Evolutionary conservation across 2,888 invertebrate species (phyloP).

Genomic region (Meghimatium bilineatum): DNA sequence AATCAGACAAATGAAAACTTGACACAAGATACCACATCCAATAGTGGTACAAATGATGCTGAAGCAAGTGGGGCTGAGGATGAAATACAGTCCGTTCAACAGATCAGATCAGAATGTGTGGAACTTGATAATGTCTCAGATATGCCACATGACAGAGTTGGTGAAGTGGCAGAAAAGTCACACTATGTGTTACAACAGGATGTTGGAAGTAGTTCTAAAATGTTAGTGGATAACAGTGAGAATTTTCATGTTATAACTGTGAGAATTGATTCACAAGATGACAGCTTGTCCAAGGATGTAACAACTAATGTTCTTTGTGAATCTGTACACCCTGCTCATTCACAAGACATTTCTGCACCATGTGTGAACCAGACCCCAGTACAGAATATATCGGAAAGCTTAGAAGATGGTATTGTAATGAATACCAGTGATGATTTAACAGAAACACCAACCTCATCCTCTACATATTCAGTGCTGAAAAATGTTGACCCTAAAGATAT

Average conservation of each 20-base stretch:
- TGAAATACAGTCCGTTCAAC: not conserved
- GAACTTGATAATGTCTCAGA: not conserved
- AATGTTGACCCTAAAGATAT: not conserved
- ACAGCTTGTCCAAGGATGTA: not conserved
- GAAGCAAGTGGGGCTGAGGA: not conserved
- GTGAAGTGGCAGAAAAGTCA: slow-evolving; percentile 1
- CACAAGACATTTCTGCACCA: not conserved
- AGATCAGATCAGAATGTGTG: not conserved
- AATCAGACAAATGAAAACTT: not conserved
- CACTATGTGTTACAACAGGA: not conserved
- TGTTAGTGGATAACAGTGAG: not conserved
- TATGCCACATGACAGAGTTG: not conserved
- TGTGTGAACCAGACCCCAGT: not conserved
- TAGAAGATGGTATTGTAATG: not conserved
- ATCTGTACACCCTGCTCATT: not conserved
- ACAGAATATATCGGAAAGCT: not conserved
- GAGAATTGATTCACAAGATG: not conserved
- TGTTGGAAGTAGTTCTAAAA: slow-evolving; percentile 6
- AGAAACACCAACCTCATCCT: not conserved
- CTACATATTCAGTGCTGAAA: not conserved
- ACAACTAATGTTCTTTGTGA: not conserved
- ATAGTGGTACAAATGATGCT: not conserved
- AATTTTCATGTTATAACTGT: not conserved
- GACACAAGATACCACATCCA: not conserved
- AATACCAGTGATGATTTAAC: not conserved